Evolutionary conservation across 2,888 invertebrate genomes (phyloP).

Genomic region (Allolobophora icterica): DNA sequence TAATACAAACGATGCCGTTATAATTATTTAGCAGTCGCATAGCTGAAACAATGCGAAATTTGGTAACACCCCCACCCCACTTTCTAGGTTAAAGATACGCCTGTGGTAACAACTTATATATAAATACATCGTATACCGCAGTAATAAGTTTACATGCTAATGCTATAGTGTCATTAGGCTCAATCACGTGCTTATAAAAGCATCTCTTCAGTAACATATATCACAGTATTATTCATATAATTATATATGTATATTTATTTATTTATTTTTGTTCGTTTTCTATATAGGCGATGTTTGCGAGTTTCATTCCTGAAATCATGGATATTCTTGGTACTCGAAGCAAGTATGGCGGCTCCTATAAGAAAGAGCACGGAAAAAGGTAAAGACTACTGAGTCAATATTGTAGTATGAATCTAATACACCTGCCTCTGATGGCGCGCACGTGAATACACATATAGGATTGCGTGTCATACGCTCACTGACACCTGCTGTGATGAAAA

Average conservation of each 20-base stretch:
- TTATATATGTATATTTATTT: neutral
- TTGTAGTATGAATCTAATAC: neutral
- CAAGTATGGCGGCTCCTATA: constrained; percentile 99
- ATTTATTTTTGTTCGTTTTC: neutral
- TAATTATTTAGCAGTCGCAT: too few relatives aligned
- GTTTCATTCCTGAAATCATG: constrained; percentile 99
- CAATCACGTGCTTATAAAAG: too few relatives aligned
- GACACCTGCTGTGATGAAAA: neutral
- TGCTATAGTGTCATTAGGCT: too few relatives aligned
- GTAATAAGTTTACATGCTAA: too few relatives aligned
- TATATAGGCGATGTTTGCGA: constrained; percentile 98
- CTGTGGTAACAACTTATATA: too few relatives aligned
- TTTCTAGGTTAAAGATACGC: too few relatives aligned
- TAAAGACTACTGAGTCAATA: constrained; percentile 73
- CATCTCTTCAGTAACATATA: too few relatives aligned
- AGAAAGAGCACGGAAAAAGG: constrained; percentile 99
- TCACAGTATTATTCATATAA: too few relatives aligned
- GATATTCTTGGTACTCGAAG: constrained; percentile 98
- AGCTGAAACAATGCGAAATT: too few relatives aligned
- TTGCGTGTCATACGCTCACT: neutral
- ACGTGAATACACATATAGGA: neutral
- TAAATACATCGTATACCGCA: too few relatives aligned
- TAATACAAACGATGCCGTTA: too few relatives aligned
- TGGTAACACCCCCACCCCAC: too few relatives aligned
- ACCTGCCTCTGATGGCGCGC: neutral